phyloP scores from a whole-genome alignment of 1,140 invertebrate species.

The Euwallacea similis region DNA sequence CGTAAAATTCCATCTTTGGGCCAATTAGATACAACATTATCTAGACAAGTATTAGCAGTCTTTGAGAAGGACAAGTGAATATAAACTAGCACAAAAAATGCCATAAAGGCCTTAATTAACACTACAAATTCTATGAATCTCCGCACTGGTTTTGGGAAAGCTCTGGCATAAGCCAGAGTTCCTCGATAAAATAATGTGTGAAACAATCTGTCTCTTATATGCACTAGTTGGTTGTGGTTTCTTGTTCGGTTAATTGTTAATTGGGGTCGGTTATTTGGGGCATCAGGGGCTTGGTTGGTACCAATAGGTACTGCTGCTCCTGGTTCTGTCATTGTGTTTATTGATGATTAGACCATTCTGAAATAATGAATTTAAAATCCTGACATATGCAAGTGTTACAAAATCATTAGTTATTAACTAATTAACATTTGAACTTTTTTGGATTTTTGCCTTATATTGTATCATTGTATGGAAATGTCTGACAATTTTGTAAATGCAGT shows the following conservation, averaged over 20 bases:
- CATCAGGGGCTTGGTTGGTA: slow-evolving; percentile 49
- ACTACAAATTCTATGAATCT: slow-evolving; percentile 90
- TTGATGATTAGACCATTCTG: too few species aligned
- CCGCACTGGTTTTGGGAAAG: slow-evolving; percentile 83
- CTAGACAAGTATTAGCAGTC: slow-evolving; percentile 90
- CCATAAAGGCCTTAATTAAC: slow-evolving; percentile 84
- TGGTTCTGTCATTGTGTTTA: background rate
- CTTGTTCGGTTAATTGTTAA: slow-evolving; percentile 60
- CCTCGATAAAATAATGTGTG: slow-evolving; percentile 92
- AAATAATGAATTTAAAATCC: too few species aligned
- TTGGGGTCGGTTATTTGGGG: slow-evolving; percentile 58
- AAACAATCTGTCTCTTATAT: slow-evolving; percentile 91
- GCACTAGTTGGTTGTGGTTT: slow-evolving; percentile 75
- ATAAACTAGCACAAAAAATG: slow-evolving; percentile 90
- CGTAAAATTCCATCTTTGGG: slow-evolving; percentile 92
- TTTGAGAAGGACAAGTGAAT: slow-evolving; percentile 93
- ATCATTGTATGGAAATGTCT: too few species aligned
- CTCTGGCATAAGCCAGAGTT: slow-evolving; percentile 85
- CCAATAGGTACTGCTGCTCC: background rate
- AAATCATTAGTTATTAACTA: too few species aligned
- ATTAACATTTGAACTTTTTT: too few species aligned
- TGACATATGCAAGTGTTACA: too few species aligned
- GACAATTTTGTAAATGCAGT: too few species aligned
- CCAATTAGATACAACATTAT: slow-evolving; percentile 88
- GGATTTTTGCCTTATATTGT: too few species aligned